These are phyloP conservation scores for Zaprionus ornatus DNA, from an alignment of 1,140 invertebrate species.

Conservation along the genomic window DNA sequence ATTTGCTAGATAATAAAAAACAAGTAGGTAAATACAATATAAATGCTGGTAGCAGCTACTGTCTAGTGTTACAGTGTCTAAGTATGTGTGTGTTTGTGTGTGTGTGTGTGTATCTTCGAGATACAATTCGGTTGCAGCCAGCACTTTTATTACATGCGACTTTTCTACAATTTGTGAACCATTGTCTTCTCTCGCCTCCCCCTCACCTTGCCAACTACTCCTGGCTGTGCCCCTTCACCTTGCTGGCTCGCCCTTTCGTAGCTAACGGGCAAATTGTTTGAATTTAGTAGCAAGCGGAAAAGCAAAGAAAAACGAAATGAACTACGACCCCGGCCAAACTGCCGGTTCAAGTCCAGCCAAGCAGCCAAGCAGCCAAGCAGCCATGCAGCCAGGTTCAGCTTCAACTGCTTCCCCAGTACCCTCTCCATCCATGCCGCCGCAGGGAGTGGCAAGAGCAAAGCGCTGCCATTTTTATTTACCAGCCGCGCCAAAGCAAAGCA, in stretches of 20 bases:
- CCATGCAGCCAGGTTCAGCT: constrained; percentile 9
- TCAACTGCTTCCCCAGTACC: not conserved
- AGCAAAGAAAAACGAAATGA: constrained; percentile 79
- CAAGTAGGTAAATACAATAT: constrained; percentile 83
- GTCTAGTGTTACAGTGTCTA: not conserved
- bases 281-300: constrained; percentile 79
- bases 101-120: constrained; percentile 65
- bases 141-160: constrained; percentile 81
- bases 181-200: constrained; percentile 63
- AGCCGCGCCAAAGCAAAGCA: constrained; percentile 39
- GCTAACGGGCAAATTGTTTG: constrained; percentile 76
- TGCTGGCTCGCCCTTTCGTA: constrained; percentile 8
- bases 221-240: not conserved
- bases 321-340: constrained; percentile 64
- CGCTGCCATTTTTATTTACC: constrained; percentile 44
- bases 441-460: not conserved
- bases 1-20: constrained; percentile 82
- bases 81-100: not conserved
- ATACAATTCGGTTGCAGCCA: constrained; percentile 79
- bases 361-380: constrained; percentile 24
- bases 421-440: not conserved
- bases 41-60: constrained; percentile 71
- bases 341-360: constrained; percentile 33
- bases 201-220: constrained; percentile 3
- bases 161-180: constrained; percentile 80